Percentiles rank a stretch among this genome's conserved stretches.
Evolutionary conservation across 2,113 vertebrate genomes (phyloP).

Genomic region (Clupea harengus): DNA sequence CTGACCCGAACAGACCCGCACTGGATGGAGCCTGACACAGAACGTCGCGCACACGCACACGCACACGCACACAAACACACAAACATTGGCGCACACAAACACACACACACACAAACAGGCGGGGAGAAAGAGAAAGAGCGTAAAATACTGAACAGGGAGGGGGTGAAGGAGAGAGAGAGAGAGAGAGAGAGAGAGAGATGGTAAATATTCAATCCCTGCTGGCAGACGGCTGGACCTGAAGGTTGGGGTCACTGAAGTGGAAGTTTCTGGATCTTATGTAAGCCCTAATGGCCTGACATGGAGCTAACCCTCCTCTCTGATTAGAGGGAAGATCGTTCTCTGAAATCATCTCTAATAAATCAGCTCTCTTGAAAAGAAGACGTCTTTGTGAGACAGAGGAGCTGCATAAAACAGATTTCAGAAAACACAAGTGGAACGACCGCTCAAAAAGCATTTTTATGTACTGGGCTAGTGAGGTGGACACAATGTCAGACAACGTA

Average conservation of each 20-base stretch:
- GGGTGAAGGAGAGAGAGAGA: neutral
- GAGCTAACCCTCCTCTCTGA: neutral
- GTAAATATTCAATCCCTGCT: neutral
- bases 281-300: neutral
- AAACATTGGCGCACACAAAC: neutral
- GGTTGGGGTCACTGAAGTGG: neutral
- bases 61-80: neutral
- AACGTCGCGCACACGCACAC: neutral
- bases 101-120: neutral
- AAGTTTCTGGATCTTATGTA: neutral
- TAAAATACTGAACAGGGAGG: neutral
- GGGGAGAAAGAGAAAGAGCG: conserved; percentile 33
- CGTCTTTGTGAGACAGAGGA: neutral
- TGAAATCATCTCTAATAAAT: neutral
- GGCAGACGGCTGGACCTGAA: neutral
- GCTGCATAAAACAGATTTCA: neutral
- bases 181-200: neutral
- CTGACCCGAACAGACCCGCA: conserved; percentile 80
- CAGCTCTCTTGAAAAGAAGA: neutral
- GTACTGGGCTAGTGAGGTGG: neutral
- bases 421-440: neutral
- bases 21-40: conserved; percentile 65
- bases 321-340: neutral
- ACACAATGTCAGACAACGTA: neutral
- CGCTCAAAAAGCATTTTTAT: neutral